Evolutionary conservation across 2,888 invertebrate species (phyloP).

Genomic region (Ophonus ardosiacus): DNA sequence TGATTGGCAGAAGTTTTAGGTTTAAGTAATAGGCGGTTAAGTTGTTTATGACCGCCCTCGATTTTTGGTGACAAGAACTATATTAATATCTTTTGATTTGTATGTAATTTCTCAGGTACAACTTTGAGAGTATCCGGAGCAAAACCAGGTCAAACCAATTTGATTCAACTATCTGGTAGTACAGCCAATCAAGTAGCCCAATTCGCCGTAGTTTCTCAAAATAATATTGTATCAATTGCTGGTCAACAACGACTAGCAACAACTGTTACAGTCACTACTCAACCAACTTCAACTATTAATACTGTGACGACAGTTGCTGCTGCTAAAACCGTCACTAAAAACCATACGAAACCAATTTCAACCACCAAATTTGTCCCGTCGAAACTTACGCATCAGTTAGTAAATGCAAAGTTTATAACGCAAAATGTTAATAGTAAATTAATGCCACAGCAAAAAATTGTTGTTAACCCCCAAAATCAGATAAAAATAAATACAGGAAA

Average conservation of each 20-base stretch:
- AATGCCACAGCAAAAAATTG: conserved; percentile 69
- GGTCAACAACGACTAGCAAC: conserved; percentile 69
- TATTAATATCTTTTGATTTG: not conserved
- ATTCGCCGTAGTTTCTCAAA: conserved; percentile 77
- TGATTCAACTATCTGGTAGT: conserved; percentile 77
- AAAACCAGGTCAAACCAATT: conserved; percentile 76
- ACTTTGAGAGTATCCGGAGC: conserved; percentile 76
- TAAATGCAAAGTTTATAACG: conserved; percentile 76
- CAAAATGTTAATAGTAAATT: conserved; percentile 72
- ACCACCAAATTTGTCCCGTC: conserved; percentile 71
- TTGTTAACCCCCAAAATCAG: conserved; percentile 71
- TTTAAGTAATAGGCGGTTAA: too few species aligned
- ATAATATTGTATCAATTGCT: conserved; percentile 75
- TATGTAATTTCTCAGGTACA: conserved; percentile 71
- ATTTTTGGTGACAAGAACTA: too few species aligned
- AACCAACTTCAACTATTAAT: conserved; percentile 70
- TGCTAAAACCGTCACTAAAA: conserved; percentile 68
- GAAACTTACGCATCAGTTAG: conserved; percentile 74
- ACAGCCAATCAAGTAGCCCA: conserved; percentile 74
- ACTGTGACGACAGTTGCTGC: conserved; percentile 67
- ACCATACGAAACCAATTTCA: conserved; percentile 68
- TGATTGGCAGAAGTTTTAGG: too few species aligned
- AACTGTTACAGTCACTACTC: conserved; percentile 72
- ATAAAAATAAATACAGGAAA: conserved; percentile 70
- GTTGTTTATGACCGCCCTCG: too few species aligned